Evolutionary conservation across 1,140 invertebrate species (phyloP), one percentile per base, ranked within the genome.

Genomic region (Drosophila micromelanica): DNA sequence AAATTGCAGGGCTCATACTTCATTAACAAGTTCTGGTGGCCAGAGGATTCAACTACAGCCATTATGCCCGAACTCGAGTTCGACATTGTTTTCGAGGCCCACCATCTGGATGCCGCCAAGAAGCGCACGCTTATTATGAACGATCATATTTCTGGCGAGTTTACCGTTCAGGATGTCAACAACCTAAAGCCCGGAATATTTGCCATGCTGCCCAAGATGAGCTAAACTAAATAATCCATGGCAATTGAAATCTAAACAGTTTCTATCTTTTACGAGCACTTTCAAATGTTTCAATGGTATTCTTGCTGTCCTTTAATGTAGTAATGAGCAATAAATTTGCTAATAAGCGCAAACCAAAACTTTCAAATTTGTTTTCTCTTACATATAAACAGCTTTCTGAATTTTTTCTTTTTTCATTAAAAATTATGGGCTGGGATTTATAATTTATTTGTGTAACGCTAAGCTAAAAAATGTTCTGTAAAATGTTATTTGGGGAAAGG

Each of bases 21-120:
- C 38, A 71, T 90, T 40, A 90, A 91, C 64, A 90, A 89, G 38
- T 90, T 91, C 73, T 91, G 90, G 90, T 82, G 81, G 79, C 90
- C 90, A 0, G 90, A 91, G 57, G 90, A 91, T 63, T 62, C 87
- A 42, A 75, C 90, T 6, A 76, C 79, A 3, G 74, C 87, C n/a
- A 90, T 79, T 1, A 64, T 90, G 40, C 90, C 90, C 0, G 90
- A 91, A 30, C 27, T 90, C 15, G 84, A 91, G 38, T 91, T 91
- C 43, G 86, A 91, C 1, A 71, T 91, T 13, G 54, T 62, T 17
- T 86, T 87, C 75, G 48, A 70, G 13, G 86, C 80, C 9, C 51
- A 55, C 23, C 68, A 48, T n/a, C 12, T 91, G 37, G 90, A 91
- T 63, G 73, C 86, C 17, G 65, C 6, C 54, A 90, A 82, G 68